Percentiles rank a stretch among this genome's conserved stretches.
These are phyloP conservation scores for Tonatia bakeri DNA, from an alignment of 2,113 vertebrate genomes.

Conservation along the genomic window DNA sequence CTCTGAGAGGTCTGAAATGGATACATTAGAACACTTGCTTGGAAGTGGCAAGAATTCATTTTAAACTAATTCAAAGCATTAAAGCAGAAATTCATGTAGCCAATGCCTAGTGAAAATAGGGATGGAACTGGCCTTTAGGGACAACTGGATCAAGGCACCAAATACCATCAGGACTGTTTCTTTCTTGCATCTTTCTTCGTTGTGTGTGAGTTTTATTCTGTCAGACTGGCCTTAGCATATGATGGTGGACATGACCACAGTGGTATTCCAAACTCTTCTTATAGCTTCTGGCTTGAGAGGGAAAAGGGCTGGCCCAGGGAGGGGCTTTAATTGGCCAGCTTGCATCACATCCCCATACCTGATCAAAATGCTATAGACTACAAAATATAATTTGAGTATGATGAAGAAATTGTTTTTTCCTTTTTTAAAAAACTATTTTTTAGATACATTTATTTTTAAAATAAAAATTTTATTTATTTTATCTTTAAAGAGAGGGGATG, in stretches of 20 bases:
- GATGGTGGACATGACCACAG: neutral
- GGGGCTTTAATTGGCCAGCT: neutral
- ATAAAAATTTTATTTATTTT: too few species aligned
- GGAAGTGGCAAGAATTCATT: neutral
- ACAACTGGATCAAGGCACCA: neutral
- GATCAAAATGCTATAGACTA: neutral
- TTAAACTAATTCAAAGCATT: neutral
- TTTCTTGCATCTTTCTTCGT: neutral
- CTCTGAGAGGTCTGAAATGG: neutral
- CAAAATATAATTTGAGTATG: neutral
- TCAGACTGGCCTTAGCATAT: neutral
- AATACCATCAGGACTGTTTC: neutral
- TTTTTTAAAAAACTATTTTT: too few species aligned
- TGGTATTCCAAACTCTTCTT: neutral
- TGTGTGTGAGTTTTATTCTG: neutral
- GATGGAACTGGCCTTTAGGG: neutral
- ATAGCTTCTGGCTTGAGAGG: neutral
- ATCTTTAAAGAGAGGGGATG: too few species aligned
- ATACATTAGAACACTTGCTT: neutral
- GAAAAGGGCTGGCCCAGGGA: neutral
- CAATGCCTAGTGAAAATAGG: neutral
- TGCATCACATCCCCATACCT: neutral
- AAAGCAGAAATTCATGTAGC: neutral
- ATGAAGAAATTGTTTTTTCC: neutral
- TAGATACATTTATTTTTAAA: too few species aligned